Evolutionary conservation across 2,113 vertebrate genomes (phyloP), one percentile per base, ranked within the genome.

Genomic region (Kobus ellipsiprymnus): DNA sequence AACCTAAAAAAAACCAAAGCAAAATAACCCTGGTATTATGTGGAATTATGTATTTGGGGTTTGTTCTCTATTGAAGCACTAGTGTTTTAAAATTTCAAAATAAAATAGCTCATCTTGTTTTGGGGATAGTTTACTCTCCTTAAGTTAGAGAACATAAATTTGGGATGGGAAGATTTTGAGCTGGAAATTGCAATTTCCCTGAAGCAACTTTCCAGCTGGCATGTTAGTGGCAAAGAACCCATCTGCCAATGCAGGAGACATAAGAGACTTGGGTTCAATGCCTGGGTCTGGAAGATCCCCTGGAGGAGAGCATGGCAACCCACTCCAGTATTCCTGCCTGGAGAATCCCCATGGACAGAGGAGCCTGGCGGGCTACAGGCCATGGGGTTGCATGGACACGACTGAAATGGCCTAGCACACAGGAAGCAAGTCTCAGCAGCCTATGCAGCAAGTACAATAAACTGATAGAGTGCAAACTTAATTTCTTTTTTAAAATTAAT

Each of bases 151-250:
- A 97, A 27, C 15, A 71, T 83, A 93, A 97, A 96, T 96, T 64
- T 97, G 23, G 78, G 50, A 88, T 50, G 48, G 83, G 67, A 57
- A 92, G 88, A 98, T 1, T 84, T 98, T 93, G 77, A 87, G 55
- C 17, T 94, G 33, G 57, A 98, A 97, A 94, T 97, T 92, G 96
- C 36, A 89, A 15, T 94, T 57, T 96, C 87, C 17, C 17, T 87
- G 78, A 52, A 95, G 17, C 52, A 98, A 94, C 23, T 44, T 77
- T 77, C 71, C 12, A 14, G 40, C 40, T 27, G 23, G 23, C 21
- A 74, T 0, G 1, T 25, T 44, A 27, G 40, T 77, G 71, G 71
- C 13, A 14, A 44, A 77, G 21, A 77, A 77, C 21, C 12, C 40
- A 44, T 23, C 71, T 27, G 71, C 23, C 23, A 77, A 14, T 15